Evolutionary conservation across 2,888 invertebrate genomes (phyloP).

Genomic region (Lycocerus yunnanus): DNA sequence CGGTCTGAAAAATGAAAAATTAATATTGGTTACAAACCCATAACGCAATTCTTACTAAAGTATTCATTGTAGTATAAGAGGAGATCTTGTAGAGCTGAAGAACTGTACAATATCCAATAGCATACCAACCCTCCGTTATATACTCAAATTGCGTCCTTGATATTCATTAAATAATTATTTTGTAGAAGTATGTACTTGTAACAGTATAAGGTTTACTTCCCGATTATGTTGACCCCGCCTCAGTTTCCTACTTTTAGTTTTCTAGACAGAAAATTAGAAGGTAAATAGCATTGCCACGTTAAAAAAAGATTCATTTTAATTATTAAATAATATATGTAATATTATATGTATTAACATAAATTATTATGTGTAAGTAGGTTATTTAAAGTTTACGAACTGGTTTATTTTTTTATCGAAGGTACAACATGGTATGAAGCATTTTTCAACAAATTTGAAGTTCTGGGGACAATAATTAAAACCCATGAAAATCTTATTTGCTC

Average conservation of each 20-base stretch:
- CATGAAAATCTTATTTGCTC: too few species aligned
- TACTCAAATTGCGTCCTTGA: slow-evolving; percentile 21
- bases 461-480: too few species aligned
- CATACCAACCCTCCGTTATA: slow-evolving; percentile 15
- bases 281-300: slow-evolving; percentile 1
- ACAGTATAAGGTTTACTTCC: slow-evolving; percentile 6
- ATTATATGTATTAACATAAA: too few species aligned
- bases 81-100: background rate
- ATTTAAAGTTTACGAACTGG: too few species aligned
- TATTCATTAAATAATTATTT: slow-evolving; percentile 14
- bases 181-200: slow-evolving; percentile 4
- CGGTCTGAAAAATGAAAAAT: background rate
- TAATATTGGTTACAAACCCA: background rate
- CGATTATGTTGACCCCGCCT: slow-evolving; percentile 21
- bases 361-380: background rate
- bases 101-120: slow-evolving; percentile 8
- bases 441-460: too few species aligned
- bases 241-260: slow-evolving; percentile 7
- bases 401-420: too few species aligned
- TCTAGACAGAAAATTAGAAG: slow-evolving; percentile 14
- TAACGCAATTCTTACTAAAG: slow-evolving; percentile 12
- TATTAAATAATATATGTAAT: background rate
- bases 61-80: slow-evolving; percentile 12
- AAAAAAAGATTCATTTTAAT: background rate
- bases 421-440: too few species aligned